Evolutionary conservation across 1,140 invertebrate species (phyloP).

Genomic region (Bombus breviceps): DNA sequence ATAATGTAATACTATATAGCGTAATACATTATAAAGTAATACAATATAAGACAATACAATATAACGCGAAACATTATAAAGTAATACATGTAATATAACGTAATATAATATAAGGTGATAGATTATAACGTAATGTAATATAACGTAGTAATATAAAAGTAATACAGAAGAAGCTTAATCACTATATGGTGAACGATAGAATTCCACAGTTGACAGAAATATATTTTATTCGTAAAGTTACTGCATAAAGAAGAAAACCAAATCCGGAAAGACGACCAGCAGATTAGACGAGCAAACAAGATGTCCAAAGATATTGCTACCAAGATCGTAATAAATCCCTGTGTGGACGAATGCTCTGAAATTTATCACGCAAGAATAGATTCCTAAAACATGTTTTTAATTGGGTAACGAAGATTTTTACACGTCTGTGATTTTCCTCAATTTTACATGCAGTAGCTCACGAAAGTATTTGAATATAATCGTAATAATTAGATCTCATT

Average conservation of each 20-base stretch:
- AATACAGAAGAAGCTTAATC: not conserved
- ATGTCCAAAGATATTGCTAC: not conserved
- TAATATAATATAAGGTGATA: too few relatives aligned
- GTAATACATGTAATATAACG: too few relatives aligned
- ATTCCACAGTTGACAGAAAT: not conserved
- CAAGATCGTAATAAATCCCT: not conserved
- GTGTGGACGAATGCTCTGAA: not conserved
- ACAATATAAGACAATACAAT: too few relatives aligned
- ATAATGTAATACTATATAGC: too few relatives aligned
- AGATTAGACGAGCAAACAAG: not conserved
- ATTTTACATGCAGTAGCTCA: not conserved
- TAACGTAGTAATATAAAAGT: not conserved
- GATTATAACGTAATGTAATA: too few relatives aligned
- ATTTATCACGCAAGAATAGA: not conserved
- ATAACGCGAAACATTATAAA: too few relatives aligned
- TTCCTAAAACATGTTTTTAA: not conserved
- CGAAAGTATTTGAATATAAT: too few relatives aligned
- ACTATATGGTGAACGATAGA: too few relatives aligned
- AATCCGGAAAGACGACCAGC: not conserved
- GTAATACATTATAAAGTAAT: too few relatives aligned
- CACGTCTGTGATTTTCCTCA: not conserved
- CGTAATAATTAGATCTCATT: too few relatives aligned
- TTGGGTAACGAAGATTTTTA: not conserved
- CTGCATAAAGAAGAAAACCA: not conserved
- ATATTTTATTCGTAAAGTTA: not conserved